Conservation (phyloP, 2,888 invertebrate species). For the Eupithecia centaureata region DNA sequence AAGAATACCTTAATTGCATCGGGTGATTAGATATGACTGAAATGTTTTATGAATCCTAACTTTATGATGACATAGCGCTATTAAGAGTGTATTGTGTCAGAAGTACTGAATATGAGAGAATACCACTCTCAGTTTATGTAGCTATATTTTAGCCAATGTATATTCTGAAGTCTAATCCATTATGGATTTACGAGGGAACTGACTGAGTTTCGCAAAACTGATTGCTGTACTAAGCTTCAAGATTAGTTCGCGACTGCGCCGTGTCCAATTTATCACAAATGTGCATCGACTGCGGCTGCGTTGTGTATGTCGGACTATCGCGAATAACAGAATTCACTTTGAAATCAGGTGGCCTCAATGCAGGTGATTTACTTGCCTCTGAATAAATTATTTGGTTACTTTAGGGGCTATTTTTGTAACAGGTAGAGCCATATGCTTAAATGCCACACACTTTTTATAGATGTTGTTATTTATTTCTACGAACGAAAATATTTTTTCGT, state of each 20-base stretch:
- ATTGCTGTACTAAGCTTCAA: slow-evolving; percentile 63
- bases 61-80: slow-evolving; percentile 23
- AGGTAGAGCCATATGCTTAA: neutral
- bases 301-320: slow-evolving; percentile 8
- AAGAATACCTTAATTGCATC: slow-evolving; percentile 19
- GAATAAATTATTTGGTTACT: neutral
- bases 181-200: slow-evolving; percentile 69
- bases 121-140: slow-evolving; percentile 31
- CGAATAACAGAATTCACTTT: slow-evolving; percentile 9
- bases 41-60: slow-evolving; percentile 17
- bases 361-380: slow-evolving; percentile 9
- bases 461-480: neutral
- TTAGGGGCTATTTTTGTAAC: neutral
- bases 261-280: slow-evolving; percentile 77
- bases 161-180: slow-evolving; percentile 55
- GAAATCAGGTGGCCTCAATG: slow-evolving; percentile 8
- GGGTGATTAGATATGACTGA: slow-evolving; percentile 18
- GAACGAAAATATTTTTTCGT: neutral
- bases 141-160: slow-evolving; percentile 40
- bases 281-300: slow-evolving; percentile 55
- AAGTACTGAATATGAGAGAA: slow-evolving; percentile 20
- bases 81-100: slow-evolving; percentile 23
- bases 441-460: neutral
- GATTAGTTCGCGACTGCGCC: slow-evolving; percentile 70
- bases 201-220: slow-evolving; percentile 74